A percentile compares a stretch with the other conserved stretches of the same genome.
Conservation (phyloP, 2,888 invertebrate genomes). For the Scaptomyza reducta region DNA sequence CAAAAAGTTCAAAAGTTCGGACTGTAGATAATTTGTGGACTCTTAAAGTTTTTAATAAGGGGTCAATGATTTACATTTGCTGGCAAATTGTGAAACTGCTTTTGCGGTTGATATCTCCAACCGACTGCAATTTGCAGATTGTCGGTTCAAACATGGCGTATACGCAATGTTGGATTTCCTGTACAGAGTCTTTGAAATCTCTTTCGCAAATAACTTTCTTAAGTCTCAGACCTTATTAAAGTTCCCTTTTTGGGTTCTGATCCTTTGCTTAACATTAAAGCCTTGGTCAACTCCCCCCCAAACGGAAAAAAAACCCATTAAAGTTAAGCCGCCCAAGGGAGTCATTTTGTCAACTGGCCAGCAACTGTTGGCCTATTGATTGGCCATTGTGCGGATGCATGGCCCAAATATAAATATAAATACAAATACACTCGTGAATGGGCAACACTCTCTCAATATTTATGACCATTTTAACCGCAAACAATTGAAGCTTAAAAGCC, state of each 20-base stretch:
- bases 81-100: slow-evolving; percentile 34
- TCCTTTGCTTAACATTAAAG: slow-evolving; percentile 54
- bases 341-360: slow-evolving; percentile 53
- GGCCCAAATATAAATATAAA: slow-evolving; percentile 43
- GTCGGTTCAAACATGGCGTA: slow-evolving; percentile 21
- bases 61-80: slow-evolving; percentile 76
- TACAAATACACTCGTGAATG: slow-evolving; percentile 54
- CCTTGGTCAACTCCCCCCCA: slow-evolving; percentile 12
- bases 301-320: slow-evolving; percentile 38
- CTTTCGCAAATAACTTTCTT: neutral
- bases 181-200: neutral
- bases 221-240: neutral
- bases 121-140: slow-evolving; percentile 28
- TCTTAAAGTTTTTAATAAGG: slow-evolving; percentile 74
- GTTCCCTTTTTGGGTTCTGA: slow-evolving; percentile 3
- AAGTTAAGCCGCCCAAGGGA: slow-evolving; percentile 41
- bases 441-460: slow-evolving; percentile 60
- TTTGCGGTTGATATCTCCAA: slow-evolving; percentile 24
- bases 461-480: slow-evolving; percentile 76
- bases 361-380: slow-evolving; percentile 48
- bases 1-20: slow-evolving; percentile 70
- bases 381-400: slow-evolving; percentile 34
- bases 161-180: slow-evolving; percentile 16
- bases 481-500: slow-evolving; percentile 80
- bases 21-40: slow-evolving; percentile 73